Evolutionary conservation across 1,140 invertebrate species (phyloP), one percentile per base, ranked within the genome.

Genomic region (Pomacea maculata): DNA sequence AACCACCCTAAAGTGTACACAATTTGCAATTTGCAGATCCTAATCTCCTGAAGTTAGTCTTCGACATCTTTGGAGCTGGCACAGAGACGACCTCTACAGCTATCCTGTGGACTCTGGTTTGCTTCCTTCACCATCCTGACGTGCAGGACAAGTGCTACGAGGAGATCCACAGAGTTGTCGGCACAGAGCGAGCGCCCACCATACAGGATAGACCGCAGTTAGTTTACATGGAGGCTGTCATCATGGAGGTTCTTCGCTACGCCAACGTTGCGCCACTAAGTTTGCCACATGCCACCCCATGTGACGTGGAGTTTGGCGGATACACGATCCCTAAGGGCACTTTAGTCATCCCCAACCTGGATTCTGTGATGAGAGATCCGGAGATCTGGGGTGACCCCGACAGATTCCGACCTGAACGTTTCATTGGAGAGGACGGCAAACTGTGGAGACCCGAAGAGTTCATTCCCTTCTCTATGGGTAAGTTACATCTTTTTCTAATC

Each of bases 161-260:
- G 21, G 82, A 83, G 68, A 80, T 83, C 14, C 19, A n/a, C 34
- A 19, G 55, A 21, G 61, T 72, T 0, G 94, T 98, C 19, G 97
- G 96, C 52, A 93, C 94, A 52, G 73, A 85, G 12, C 93, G 96
- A 34, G 91, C 96, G 86, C 96, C 97, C 0, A 93, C 92, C 25
- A 93, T 97, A 6, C 94, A 95, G 83, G 97, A 99, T 89, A 92
- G 81, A 71, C 21, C 72, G 0, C 80, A 82, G 29, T 73, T 90
- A 63, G 80, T 79, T 15, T 90, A 85, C 76, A 71, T 82, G 7
- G 83, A 89, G 63, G 90, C 90, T 17, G 80, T 83, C 3, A 83
- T 89, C 65, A 80, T 86, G 84, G 91, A 92, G 78, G 86, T 87
- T 54, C 88, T 89, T 75, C 83, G 91, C 29, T 74, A 87, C 11